phyloP scores from a whole-genome alignment of 2,113 vertebrate species.

The Pachycephala philippinensis region DNA sequence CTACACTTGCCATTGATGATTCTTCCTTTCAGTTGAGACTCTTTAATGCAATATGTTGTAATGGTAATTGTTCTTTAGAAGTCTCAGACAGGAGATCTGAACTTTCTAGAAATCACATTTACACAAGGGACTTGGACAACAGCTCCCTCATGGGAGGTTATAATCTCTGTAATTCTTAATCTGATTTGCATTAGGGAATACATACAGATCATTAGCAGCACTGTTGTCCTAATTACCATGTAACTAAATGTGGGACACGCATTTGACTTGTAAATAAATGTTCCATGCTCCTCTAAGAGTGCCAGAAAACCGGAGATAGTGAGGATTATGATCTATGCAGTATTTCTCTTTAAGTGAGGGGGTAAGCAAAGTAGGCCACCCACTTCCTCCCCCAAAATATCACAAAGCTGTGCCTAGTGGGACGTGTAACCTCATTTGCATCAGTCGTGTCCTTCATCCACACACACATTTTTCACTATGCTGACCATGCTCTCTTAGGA shows the following conservation, averaged over 20 bases:
- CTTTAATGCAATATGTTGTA: not conserved
- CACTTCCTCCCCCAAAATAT: slow-evolving; percentile 24
- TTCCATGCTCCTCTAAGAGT: not conserved
- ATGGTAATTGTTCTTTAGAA: not conserved
- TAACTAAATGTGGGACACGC: not conserved
- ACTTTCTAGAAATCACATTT: not conserved
- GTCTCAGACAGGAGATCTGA: not conserved
- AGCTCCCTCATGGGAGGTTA: not conserved
- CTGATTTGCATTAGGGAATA: slow-evolving; percentile 3
- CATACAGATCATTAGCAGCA: not conserved
- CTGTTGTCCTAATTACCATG: not conserved
- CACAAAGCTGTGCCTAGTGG: not conserved
- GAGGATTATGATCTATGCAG: not conserved
- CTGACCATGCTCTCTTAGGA: not conserved
- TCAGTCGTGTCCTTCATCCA: not conserved
- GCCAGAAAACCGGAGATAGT: not conserved
- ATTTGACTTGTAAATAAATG: slow-evolving; percentile 25
- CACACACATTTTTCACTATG: slow-evolving; percentile 8
- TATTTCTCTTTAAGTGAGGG: not conserved
- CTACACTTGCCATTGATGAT: not conserved
- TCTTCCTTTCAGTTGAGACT: not conserved
- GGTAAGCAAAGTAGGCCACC: not conserved
- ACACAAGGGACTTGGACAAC: not conserved
- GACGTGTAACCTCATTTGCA: slow-evolving; percentile 6
- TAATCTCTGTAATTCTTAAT: not conserved